A percentile compares a stretch with the other conserved stretches of the same genome.
phyloP scores from a whole-genome alignment of 1,140 invertebrate genomes.

The Stratiolaelaps scimitus region DNA sequence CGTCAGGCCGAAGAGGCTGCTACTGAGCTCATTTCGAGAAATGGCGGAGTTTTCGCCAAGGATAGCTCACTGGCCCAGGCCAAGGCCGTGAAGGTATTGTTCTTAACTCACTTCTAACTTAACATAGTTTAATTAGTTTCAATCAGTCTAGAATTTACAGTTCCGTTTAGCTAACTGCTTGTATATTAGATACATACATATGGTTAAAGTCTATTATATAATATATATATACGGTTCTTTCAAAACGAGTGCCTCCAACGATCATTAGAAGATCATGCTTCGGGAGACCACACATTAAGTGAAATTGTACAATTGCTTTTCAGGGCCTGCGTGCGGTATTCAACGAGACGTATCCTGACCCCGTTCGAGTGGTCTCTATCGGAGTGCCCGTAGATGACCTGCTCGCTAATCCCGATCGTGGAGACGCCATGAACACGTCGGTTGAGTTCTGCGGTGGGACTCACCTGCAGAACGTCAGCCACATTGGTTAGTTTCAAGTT shows the following conservation, averaged over 20 bases:
- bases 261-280: not conserved
- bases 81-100: constrained; percentile 56
- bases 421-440: constrained; percentile 65
- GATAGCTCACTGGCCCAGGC: constrained; percentile 67
- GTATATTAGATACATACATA: no score
- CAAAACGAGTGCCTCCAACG: not conserved
- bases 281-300: not conserved
- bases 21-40: constrained; percentile 60
- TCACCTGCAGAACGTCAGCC: constrained; percentile 36
- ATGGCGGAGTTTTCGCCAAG: constrained; percentile 77
- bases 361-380: constrained; percentile 87
- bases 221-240: no score
- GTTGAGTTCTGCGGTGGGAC: constrained; percentile 99
- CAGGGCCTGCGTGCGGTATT: constrained; percentile 93
- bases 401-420: constrained; percentile 65
- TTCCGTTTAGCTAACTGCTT: no score
- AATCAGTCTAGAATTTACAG: not conserved
- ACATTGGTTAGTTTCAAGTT: constrained; percentile 34
- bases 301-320: not conserved
- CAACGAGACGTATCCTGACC: constrained; percentile 97
- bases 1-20: constrained; percentile 67
- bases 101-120: not conserved
- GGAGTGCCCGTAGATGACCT: constrained; percentile 82
- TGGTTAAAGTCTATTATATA: no score
- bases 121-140: not conserved